Conservation (phyloP, 2,113 vertebrate species). For the Arizona elegans region DNA sequence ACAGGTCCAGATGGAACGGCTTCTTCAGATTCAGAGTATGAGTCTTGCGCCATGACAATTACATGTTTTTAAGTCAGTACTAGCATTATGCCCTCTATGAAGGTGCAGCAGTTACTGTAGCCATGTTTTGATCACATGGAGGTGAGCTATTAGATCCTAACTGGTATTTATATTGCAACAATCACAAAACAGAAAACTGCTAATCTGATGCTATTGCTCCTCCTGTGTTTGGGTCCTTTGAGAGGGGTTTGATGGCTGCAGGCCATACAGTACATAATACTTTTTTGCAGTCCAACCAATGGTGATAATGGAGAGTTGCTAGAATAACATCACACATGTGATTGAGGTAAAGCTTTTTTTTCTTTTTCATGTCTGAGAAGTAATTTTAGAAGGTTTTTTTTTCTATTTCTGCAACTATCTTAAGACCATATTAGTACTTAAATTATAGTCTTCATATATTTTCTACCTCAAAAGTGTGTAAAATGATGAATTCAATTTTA, state of each 20-base stretch:
- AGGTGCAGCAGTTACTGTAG: background rate
- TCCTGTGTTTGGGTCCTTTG: background rate
- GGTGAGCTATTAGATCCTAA: background rate
- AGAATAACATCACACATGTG: background rate
- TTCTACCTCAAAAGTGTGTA: background rate
- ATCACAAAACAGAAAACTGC: background rate
- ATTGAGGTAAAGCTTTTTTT: background rate
- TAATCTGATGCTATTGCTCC: background rate
- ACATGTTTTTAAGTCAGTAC: background rate
- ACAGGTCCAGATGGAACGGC: background rate
- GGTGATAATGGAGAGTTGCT: background rate
- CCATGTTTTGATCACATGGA: background rate
- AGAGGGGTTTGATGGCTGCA: background rate
- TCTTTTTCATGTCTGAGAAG: background rate
- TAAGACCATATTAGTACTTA: background rate
- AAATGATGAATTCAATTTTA: background rate
- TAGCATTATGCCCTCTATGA: background rate
- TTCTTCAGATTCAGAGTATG: background rate
- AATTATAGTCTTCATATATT: background rate
- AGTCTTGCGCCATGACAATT: background rate
- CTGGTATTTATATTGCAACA: background rate
- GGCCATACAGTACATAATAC: background rate
- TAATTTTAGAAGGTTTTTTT: background rate
- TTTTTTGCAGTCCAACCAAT: background rate
- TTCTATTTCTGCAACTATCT: background rate